Evolutionary conservation across 2,797 vertebrate species (phyloP).

Genomic region (Xiphorhynchus erythropygius): DNA sequence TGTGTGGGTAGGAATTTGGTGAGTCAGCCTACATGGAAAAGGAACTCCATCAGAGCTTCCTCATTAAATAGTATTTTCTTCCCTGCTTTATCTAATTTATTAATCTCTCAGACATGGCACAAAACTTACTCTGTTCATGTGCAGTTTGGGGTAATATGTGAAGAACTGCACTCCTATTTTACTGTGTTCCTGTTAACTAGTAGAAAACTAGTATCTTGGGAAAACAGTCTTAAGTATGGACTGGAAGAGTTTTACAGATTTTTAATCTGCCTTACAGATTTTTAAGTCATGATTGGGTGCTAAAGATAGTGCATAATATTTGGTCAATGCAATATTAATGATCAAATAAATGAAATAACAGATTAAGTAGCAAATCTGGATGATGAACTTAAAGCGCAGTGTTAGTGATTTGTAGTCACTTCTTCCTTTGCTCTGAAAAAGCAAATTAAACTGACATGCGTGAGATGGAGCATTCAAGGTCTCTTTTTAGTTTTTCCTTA

Average conservation of each 20-base stretch:
- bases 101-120: not conserved
- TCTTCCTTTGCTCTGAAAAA: not conserved
- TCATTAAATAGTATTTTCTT: not conserved
- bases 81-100: not conserved
- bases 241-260: not conserved
- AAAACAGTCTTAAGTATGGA: not conserved
- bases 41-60: not conserved
- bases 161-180: not conserved
- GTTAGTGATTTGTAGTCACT: not conserved
- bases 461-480: not conserved
- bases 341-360: not conserved
- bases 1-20: not conserved
- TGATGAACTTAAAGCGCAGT: not conserved
- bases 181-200: not conserved
- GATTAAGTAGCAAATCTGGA: not conserved
- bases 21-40: not conserved
- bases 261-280: not conserved
- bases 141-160: not conserved
- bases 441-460: not conserved
- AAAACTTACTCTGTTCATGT: not conserved
- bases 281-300: not conserved
- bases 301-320: not conserved
- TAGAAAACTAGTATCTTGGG: not conserved
- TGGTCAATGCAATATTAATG: not conserved
- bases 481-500: not conserved